Conservation (phyloP, 2,113 vertebrate genomes). For the Hirundichthys speculiger region DNA sequence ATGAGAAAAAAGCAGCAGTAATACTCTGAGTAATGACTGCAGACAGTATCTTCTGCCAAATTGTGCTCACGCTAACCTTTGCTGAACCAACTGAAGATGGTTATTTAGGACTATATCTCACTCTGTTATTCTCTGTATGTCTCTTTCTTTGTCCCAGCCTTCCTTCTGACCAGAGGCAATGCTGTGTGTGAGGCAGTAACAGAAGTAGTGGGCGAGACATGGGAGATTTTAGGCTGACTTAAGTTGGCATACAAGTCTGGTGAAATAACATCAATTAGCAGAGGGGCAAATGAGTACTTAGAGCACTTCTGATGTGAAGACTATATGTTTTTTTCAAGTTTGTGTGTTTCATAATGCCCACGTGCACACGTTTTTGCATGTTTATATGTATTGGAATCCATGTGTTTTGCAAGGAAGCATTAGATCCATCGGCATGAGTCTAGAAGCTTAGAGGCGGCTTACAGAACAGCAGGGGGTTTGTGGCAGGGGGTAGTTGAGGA, state of each 20-base stretch:
- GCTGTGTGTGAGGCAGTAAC: constrained; percentile 55
- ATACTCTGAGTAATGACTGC: constrained; percentile 9
- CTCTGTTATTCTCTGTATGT: constrained; percentile 12
- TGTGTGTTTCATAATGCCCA: constrained; percentile 17
- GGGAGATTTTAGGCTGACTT: constrained; percentile 21
- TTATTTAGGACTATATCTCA: constrained; percentile 41
- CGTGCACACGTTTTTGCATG: constrained; percentile 4
- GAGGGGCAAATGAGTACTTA: constrained; percentile 73
- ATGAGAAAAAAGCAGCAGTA: constrained; percentile 9
- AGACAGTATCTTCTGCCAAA: constrained; percentile 23
- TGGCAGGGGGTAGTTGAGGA: constrained; percentile 47
- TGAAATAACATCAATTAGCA: constrained; percentile 69
- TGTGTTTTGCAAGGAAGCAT: constrained; percentile 58
- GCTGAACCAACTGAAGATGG: constrained; percentile 13
- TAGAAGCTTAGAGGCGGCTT: constrained; percentile 75
- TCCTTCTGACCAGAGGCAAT: constrained; percentile 8
- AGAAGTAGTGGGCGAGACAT: constrained; percentile 13
- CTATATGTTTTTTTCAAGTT: constrained; percentile 12
- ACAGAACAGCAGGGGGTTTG: constrained; percentile 63
- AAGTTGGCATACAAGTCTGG: constrained; percentile 58
- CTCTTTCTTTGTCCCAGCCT: constrained; percentile 31
- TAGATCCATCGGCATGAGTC: constrained; percentile 68
- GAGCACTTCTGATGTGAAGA: constrained; percentile 53
- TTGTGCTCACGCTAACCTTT: constrained; percentile 30
- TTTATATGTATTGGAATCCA: constrained; percentile 32